These are phyloP conservation scores for Pseudopipra pipra DNA, from an alignment of 2,113 vertebrate species.

Conservation along the genomic window DNA sequence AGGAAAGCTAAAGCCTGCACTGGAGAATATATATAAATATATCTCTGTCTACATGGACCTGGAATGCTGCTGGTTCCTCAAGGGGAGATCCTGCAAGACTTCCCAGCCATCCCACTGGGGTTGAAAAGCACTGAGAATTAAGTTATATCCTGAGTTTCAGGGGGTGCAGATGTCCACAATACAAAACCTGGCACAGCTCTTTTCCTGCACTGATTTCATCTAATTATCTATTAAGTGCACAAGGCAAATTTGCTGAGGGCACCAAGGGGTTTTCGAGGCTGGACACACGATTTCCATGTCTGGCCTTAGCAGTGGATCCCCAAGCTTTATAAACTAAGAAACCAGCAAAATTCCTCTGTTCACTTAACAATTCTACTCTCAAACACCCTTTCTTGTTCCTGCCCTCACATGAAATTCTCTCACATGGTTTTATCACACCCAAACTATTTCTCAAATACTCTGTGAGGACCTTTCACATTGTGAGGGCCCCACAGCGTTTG, in stretches of 20 bases:
- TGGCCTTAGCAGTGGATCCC: neutral
- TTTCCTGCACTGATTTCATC: neutral
- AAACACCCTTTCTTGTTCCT: neutral
- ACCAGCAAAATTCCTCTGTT: neutral
- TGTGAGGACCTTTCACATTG: neutral
- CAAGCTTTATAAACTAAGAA: neutral
- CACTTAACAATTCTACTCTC: neutral
- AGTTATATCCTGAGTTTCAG: neutral
- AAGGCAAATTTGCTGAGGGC: neutral
- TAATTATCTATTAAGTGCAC: rapidly evolving
- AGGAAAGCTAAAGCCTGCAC: neutral
- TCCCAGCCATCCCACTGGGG: neutral
- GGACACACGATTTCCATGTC: neutral
- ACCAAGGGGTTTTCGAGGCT: neutral
- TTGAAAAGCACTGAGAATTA: neutral
- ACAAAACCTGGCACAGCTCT: neutral
- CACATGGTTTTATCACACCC: neutral
- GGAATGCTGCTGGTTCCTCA: neutral
- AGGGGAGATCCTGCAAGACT: neutral
- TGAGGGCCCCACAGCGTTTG: neutral
- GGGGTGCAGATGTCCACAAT: no score
- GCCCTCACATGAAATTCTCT: neutral
- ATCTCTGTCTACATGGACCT: neutral
- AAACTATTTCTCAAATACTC: no score
- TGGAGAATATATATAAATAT: neutral